Conservation (phyloP, 35 echinoderm and acorn worm species). For the Apostichopus japonicus region DNA sequence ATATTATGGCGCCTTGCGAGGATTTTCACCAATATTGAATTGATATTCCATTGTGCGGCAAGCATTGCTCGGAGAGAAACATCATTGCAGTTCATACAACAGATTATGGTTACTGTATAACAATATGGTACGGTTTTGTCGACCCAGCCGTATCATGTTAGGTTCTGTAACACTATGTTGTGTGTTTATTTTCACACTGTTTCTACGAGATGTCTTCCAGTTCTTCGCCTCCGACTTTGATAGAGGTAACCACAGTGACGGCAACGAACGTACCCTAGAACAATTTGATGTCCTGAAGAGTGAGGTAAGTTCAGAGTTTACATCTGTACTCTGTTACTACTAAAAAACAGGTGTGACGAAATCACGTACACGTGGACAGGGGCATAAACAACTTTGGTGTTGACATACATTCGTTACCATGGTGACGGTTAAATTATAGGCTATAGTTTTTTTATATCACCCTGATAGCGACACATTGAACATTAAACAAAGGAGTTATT, state of each 20-base stretch:
- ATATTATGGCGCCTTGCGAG: too few species aligned
- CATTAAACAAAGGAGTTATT: too few species aligned
- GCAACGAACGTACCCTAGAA: not conserved
- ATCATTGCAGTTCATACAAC: not conserved
- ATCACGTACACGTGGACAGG: not conserved
- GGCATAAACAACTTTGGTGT: not conserved
- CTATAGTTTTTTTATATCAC: too few species aligned
- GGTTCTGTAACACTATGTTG: slow-evolving; percentile 12
- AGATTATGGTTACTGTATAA: not conserved
- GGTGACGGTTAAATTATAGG: not conserved
- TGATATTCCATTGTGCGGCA: too few species aligned
- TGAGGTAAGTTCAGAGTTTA: slow-evolving; percentile 6
- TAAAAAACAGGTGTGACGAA: not conserved
- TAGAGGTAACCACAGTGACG: not conserved
- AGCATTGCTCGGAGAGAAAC: too few species aligned
- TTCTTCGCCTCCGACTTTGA: not conserved
- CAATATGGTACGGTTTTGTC: slow-evolving; percentile 36
- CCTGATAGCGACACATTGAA: too few species aligned
- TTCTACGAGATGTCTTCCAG: slow-evolving; percentile 7
- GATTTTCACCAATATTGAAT: too few species aligned
- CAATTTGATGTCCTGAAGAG: not conserved
- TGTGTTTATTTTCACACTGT: not conserved
- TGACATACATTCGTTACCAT: not conserved
- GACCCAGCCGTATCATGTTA: slow-evolving; percentile 46
- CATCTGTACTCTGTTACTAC: not conserved